These are phyloP conservation scores for Brachionus koreanus DNA, from an alignment of 1,140 invertebrate genomes.

Conservation along the genomic window DNA sequence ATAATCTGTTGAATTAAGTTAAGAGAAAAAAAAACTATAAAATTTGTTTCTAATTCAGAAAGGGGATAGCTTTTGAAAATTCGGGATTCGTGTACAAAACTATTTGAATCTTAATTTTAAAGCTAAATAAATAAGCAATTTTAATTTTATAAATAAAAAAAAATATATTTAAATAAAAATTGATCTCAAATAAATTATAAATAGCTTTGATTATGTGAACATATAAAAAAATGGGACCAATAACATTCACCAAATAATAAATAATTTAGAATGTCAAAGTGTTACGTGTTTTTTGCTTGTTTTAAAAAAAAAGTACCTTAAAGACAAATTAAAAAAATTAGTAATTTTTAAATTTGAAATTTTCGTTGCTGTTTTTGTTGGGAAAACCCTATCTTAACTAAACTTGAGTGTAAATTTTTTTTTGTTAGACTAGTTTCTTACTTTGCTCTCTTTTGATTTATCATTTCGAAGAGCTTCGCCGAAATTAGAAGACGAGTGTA, in stretches of 20 bases:
- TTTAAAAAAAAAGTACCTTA: not conserved
- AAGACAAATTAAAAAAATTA: not conserved
- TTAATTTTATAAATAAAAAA: not conserved
- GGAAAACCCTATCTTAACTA: not conserved
- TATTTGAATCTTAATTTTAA: not conserved
- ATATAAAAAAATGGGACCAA: not conserved
- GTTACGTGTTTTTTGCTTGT: not conserved
- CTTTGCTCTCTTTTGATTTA: not conserved
- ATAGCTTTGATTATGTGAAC: not conserved
- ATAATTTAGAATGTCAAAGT: not conserved
- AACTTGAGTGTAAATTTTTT: not conserved
- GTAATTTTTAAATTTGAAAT: not conserved
- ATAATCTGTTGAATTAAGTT: no score
- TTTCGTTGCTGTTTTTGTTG: not conserved
- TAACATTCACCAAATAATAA: not conserved
- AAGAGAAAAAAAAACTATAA: not conserved
- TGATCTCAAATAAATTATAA: not conserved
- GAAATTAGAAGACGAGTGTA: slow-evolving; percentile 26
- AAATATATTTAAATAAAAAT: no score
- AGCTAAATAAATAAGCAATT: not conserved
- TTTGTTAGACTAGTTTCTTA: not conserved
- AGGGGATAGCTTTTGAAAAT: not conserved
- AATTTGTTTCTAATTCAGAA: not conserved
- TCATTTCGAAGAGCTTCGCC: not conserved
- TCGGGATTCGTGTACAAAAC: not conserved